Evolutionary conservation across 2,797 vertebrate genomes (phyloP).

Genomic region (Poecile montanus): DNA sequence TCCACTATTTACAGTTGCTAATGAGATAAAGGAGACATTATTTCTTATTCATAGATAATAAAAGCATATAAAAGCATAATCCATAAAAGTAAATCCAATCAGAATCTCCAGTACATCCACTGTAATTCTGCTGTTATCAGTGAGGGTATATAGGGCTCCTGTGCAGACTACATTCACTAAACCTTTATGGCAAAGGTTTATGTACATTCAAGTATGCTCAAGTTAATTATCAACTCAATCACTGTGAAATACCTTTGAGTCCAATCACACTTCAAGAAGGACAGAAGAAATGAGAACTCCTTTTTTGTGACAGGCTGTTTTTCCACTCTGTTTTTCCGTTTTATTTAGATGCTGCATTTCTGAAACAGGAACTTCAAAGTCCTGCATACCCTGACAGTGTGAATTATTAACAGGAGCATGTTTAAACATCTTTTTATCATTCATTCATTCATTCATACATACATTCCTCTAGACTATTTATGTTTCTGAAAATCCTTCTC

Average conservation of each 20-base stretch:
- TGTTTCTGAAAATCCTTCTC: neutral
- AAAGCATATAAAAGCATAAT: neutral
- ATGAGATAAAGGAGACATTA: neutral
- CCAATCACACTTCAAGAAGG: neutral
- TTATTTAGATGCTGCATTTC: neutral
- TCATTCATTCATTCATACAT: neutral
- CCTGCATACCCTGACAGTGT: neutral
- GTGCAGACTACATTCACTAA: neutral
- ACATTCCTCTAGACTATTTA: neutral
- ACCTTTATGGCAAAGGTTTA: neutral
- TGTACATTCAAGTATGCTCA: neutral
- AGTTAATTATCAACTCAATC: neutral
- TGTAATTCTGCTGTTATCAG: neutral
- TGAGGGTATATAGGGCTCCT: neutral
- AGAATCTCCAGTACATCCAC: neutral
- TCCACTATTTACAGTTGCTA: neutral
- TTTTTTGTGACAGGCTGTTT: neutral
- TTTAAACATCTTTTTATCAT: neutral
- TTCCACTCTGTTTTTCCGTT: neutral
- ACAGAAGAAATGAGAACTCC: neutral
- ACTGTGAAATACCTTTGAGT: neutral
- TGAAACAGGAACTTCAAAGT: slow-evolving; percentile 20
- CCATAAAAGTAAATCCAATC: neutral
- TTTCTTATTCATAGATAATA: neutral
- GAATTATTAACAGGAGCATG: slow-evolving; percentile 27